Evolutionary conservation across 2,888 invertebrate genomes (phyloP).

Genomic region (Acanthococcus lagerstroemiae): DNA sequence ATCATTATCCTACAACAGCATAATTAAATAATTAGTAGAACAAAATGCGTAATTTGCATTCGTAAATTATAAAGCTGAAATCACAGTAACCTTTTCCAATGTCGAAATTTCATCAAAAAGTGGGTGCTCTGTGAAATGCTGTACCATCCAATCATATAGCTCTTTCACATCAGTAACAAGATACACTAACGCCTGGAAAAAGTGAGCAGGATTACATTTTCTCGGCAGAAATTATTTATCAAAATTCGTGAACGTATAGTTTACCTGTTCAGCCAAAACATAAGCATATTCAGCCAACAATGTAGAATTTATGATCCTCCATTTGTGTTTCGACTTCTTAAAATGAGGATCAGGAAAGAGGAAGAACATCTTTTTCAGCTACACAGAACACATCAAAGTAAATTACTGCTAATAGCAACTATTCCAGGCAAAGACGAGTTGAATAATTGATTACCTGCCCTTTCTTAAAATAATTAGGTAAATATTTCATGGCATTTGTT

Average conservation of each 20-base stretch:
- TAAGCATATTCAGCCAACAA: constrained; percentile 95
- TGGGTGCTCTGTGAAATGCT: constrained; percentile 82
- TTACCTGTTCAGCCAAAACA: constrained; percentile 70
- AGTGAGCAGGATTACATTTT: background rate
- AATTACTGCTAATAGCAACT: background rate
- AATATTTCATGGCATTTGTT: constrained; percentile 98
- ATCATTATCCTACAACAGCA: constrained; percentile 58
- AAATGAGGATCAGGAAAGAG: constrained; percentile 99
- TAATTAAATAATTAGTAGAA: constrained; percentile 22
- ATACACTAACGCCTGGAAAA: constrained; percentile 70
- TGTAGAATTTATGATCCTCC: constrained; percentile 92
- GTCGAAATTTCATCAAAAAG: constrained; percentile 67
- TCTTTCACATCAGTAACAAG: constrained; percentile 97
- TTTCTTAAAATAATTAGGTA: constrained; percentile 93
- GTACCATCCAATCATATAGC: constrained; percentile 92
- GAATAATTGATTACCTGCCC: constrained; percentile 60
- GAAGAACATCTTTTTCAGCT: constrained; percentile 95
- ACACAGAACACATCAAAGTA: constrained; percentile 36
- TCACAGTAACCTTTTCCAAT: constrained; percentile 59
- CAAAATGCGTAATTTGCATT: background rate
- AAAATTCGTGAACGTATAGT: constrained; percentile 36
- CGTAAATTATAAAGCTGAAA: background rate
- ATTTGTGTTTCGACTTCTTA: constrained; percentile 96
- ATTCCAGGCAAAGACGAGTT: no score
- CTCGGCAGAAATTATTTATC: no score